phyloP scores from a whole-genome alignment of 2,888 invertebrate genomes.

The Agriopis marginaria region DNA sequence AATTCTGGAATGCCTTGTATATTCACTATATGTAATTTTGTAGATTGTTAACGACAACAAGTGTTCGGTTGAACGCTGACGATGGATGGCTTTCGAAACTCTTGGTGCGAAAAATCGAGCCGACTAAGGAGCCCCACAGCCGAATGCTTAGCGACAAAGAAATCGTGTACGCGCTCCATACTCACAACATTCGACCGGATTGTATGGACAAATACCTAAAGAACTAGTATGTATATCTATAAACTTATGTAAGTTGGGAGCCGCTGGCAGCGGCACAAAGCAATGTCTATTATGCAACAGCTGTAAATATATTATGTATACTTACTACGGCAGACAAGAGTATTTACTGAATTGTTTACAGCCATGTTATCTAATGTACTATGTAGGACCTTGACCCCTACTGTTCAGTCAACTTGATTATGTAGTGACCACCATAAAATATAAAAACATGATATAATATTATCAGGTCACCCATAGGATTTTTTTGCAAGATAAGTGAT shows the following conservation, averaged over 20 bases:
- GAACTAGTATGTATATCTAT: constrained; percentile 93
- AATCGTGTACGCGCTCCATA: constrained; percentile 97
- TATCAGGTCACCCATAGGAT: constrained; percentile 5
- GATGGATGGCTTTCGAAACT: constrained; percentile 96
- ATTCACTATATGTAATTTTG: constrained; percentile 54
- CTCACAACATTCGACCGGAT: constrained; percentile 97
- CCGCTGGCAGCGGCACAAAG: constrained; percentile 39
- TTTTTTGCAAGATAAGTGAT: neutral
- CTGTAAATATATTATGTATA: constrained; percentile 67
- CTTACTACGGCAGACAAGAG: constrained; percentile 15
- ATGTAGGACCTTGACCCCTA: constrained; percentile 56
- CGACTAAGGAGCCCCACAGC: constrained; percentile 98
- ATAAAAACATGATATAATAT: constrained; percentile 1
- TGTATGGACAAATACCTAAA: constrained; percentile 93
- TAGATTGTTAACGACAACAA: constrained; percentile 77
- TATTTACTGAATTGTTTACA: constrained; percentile 48
- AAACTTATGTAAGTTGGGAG: constrained; percentile 49
- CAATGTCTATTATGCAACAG: constrained; percentile 74
- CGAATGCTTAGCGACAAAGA: constrained; percentile 98
- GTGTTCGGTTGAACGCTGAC: constrained; percentile 71
- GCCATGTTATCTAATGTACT: constrained; percentile 46
- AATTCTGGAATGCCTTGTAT: constrained; percentile 57
- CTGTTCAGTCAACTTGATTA: constrained; percentile 35
- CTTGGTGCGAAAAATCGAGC: constrained; percentile 95
- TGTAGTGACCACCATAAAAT: constrained; percentile 11